Evolutionary conservation across 2,888 invertebrate species (phyloP).

Genomic region (Ormyrus rosae): DNA sequence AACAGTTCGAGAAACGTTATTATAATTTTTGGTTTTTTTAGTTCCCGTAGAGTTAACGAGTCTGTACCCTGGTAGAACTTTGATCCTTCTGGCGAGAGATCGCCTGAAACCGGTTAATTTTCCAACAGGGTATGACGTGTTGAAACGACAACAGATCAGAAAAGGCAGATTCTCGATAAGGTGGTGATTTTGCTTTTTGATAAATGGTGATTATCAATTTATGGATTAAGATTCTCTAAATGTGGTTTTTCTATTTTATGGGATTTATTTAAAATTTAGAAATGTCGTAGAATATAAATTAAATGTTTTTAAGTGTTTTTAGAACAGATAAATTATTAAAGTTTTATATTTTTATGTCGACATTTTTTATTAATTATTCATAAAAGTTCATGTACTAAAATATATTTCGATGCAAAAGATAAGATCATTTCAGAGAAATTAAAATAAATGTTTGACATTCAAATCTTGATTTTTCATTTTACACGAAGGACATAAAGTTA

Average conservation of each 20-base stretch:
- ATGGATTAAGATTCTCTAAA: slow-evolving; percentile 7
- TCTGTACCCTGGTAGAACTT: neutral
- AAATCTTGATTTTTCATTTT: too few relatives aligned
- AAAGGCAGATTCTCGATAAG: slow-evolving; percentile 19
- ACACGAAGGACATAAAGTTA: too few relatives aligned
- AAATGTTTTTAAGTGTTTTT: neutral
- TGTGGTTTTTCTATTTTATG: neutral
- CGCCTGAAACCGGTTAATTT: too few relatives aligned
- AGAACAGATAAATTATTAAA: neutral
- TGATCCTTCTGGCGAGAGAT: too few relatives aligned
- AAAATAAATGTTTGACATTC: too few relatives aligned
- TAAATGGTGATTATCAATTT: slow-evolving; percentile 13
- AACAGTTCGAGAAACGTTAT: neutral
- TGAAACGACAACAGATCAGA: slow-evolving; percentile 21
- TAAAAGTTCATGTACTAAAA: too few relatives aligned
- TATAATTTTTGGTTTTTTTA: slow-evolving; percentile 10
- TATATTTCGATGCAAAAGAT: too few relatives aligned
- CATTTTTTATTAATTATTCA: neutral
- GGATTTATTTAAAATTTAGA: neutral
- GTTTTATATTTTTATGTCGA: neutral
- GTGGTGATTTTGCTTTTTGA: neutral
- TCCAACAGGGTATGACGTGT: slow-evolving; percentile 13
- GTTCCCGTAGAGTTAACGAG: slow-evolving; percentile 35
- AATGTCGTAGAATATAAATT: neutral
- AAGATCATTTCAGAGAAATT: too few relatives aligned